Conservation (phyloP, 2,797 vertebrate genomes). For the Siniperca undulata region DNA sequence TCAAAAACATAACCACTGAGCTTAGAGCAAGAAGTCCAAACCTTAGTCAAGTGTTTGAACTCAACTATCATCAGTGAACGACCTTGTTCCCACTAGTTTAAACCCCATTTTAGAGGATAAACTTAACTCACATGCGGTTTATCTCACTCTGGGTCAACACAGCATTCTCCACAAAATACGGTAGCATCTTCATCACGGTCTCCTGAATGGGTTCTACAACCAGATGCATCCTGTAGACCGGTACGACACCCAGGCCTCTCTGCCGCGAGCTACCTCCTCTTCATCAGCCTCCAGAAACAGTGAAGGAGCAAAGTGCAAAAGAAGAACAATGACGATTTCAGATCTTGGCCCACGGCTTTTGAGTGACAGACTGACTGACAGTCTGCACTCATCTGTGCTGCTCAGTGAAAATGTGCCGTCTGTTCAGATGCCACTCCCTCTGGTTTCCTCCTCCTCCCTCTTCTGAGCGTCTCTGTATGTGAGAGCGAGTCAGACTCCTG, state of each 20-base stretch:
- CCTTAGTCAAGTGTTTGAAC: neutral
- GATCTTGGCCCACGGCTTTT: conserved; percentile 20
- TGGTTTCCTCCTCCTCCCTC: conserved; percentile 49
- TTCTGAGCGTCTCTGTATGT: conserved; percentile 55
- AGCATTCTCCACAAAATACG: conserved; percentile 86
- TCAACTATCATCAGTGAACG: neutral
- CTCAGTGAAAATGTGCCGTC: conserved; percentile 57
- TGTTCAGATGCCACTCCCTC: conserved; percentile 72
- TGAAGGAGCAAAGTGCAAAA: conserved; percentile 21
- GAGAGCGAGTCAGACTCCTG: conserved; percentile 60
- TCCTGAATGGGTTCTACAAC: conserved; percentile 79
- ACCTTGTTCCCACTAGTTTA: neutral
- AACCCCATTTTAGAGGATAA: conserved; percentile 7
- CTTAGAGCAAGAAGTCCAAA: neutral
- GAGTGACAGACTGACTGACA: conserved; percentile 72
- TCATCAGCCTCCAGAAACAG: conserved; percentile 47
- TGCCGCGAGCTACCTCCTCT: conserved; percentile 51
- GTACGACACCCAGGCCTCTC: conserved; percentile 33
- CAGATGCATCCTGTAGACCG: conserved; percentile 84
- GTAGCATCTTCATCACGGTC: conserved; percentile 85
- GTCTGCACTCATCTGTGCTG: conserved; percentile 62
- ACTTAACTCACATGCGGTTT: conserved; percentile 85
- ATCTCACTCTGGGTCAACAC: conserved; percentile 86
- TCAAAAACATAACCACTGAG: neutral
- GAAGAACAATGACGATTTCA: conserved; percentile 16